Evolutionary conservation across 2,888 invertebrate species (phyloP).

Genomic region (Fabriciana adippe): DNA sequence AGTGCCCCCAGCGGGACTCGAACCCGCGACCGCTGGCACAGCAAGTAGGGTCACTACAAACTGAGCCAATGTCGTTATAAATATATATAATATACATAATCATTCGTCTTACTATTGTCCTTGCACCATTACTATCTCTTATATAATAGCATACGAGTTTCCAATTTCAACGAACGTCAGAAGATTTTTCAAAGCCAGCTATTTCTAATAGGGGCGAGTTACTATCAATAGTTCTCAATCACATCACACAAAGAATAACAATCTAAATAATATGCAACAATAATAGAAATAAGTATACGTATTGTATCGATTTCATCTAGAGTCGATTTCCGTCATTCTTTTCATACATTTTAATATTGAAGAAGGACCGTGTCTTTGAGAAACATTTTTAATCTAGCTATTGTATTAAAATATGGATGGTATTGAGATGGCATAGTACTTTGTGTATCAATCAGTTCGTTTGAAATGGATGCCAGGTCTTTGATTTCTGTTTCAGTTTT

Average conservation of each 20-base stretch:
- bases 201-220: no score
- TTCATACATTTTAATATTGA: conserved; percentile 24
- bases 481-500: background rate
- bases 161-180: background rate
- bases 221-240: conserved; percentile 11
- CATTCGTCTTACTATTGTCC: no score
- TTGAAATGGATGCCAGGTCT: conserved; percentile 43
- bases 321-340: conserved; percentile 12
- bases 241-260: conserved; percentile 3
- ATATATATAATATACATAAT: no score
- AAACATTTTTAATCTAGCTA: conserved; percentile 43
- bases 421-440: conserved; percentile 26
- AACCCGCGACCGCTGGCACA: no score
- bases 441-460: conserved; percentile 33
- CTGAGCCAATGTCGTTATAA: no score
- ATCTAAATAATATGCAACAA: conserved; percentile 19
- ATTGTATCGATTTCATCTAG: background rate
- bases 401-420: conserved; percentile 47
- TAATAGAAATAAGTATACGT: conserved; percentile 5
- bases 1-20: no score
- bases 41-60: no score
- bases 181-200: background rate
- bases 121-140: no score
- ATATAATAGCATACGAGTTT: background rate
- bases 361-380: conserved; percentile 31